Evolutionary conservation across 2,113 vertebrate species (phyloP).

Genomic region (Alces alces): DNA sequence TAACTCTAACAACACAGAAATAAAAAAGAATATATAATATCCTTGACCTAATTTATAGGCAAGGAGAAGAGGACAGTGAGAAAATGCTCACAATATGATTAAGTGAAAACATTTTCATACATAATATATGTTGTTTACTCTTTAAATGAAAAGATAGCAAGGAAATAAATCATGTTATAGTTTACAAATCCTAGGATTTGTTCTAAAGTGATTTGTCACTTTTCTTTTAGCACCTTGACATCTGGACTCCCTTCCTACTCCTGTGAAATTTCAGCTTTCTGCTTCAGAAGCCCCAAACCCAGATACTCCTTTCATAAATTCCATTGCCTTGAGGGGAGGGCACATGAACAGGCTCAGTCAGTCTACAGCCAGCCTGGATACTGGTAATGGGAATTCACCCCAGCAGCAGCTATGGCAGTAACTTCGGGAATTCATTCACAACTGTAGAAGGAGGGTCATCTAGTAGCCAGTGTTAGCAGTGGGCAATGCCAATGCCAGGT

Average conservation of each 20-base stretch:
- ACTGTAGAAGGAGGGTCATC: too few species aligned
- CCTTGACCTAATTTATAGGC: neutral
- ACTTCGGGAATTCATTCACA: neutral
- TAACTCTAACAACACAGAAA: neutral
- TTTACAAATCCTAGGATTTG: neutral
- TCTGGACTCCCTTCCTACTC: neutral
- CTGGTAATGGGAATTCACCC: neutral
- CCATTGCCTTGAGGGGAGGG: neutral
- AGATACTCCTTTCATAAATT: neutral
- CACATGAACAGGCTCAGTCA: neutral
- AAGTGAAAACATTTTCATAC: neutral
- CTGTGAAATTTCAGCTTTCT: neutral
- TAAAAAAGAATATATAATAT: neutral
- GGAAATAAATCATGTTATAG: neutral
- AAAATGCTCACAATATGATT: neutral
- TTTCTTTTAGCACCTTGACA: neutral
- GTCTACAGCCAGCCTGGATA: neutral
- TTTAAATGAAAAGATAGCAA: neutral
- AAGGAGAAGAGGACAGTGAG: neutral
- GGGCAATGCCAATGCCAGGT: neutral
- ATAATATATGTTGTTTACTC: neutral
- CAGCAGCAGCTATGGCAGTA: neutral
- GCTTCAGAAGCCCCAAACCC: neutral
- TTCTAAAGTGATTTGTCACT: neutral
- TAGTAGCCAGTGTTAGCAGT: neutral